Evolutionary conservation across 2,888 invertebrate genomes (phyloP), one percentile per base, ranked within the genome.

Genomic region (Xylota segnis): DNA sequence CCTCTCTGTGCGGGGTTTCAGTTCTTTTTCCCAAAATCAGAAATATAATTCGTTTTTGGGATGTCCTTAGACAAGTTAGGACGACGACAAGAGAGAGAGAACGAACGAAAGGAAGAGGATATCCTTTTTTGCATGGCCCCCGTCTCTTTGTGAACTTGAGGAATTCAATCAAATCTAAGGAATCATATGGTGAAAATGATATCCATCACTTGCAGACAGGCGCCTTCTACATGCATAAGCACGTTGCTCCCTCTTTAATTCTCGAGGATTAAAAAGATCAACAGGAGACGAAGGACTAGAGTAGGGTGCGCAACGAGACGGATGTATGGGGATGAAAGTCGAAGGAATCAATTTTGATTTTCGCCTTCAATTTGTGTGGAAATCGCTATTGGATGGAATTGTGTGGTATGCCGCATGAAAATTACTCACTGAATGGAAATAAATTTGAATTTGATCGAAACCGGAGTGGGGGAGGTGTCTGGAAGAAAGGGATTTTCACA

Each of bases 131-230:
- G 70, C 54, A 54, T 71, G 34, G 23, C 12, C 63, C n/a, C n/a
- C n/a, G n/a, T n/a, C n/a, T n/a, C 16, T 58, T 71, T 72, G 78
- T 66, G 77, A 77, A 59, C 65, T 59, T 45, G 54, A 83, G 71
- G 72, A 78, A 83, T 74, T 78, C 83, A 78, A 83, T 83, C 83
- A 83, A 83, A 78, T 74, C 66, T 5, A 52, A 18, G 71, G 54
- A 78, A 66, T 78, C 72, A 74, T 78, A 72, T 61, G 74, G 83
- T 58, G 79, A 75, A 70, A 75, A 79, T 84, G 83, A 79, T 63
- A 84, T 79, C 79, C 79, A 79, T 83, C 83, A 79, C 63, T 70
- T 23, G 32, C 47, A 79, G 83, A 74, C 54, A 71, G 68, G 54
- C 29, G 61, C 23, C 59, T 47, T 71, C 68, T 61, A 45, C 37